Evolutionary conservation across 2,797 vertebrate species (phyloP), one percentile per base, ranked within the genome.

Genomic region (Odontamblyopus rebecca): DNA sequence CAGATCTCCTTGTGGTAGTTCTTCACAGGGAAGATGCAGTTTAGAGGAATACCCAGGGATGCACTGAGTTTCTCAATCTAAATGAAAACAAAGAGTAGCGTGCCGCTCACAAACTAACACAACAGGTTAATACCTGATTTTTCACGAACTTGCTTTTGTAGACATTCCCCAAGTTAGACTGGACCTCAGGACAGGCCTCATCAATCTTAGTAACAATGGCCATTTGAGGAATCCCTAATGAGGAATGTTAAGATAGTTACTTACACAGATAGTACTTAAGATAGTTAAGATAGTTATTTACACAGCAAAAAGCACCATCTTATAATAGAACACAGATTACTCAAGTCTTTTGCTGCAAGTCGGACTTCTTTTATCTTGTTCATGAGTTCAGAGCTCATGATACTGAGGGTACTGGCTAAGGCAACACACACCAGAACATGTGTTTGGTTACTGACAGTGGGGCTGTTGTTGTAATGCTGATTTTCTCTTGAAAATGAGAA

Each of bases 21-120:
- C 85, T 91, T 90, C 81, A 92, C 86, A 57, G 86, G 88, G 72
- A 92, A 78, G 72, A 93, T 87, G 77, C 87, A 87, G 85, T 79
- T 72, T 76, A 88, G 56, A 67, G 88, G 88, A 75, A 92, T 78
- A 23, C 91, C 91, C 69, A 91, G 72, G 51, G 1, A 27, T 63
- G 2, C 41, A 53, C 61, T 85, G 61, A 87, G 69, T 77, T 57
- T 61, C 64, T 80, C 71, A 69, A 90, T 80, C 90, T 83, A 16
- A 35, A 53, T 18, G 5, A 53, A 19, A 54, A 69, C 0, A 64
- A 44, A 56, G 32, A 53, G 16, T 44, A 32, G n/a, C 23, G 29
- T 6, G 12, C 3, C 2, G 2, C 12, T 35, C 16, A 35, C 60
- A 19, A 32, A 61, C 2, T 13, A 66, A 27, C 16, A 65, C 7